Evolutionary conservation across 35 echinoderm and acorn worm genomes (phyloP).

Genomic region (Acanthaster planci): DNA sequence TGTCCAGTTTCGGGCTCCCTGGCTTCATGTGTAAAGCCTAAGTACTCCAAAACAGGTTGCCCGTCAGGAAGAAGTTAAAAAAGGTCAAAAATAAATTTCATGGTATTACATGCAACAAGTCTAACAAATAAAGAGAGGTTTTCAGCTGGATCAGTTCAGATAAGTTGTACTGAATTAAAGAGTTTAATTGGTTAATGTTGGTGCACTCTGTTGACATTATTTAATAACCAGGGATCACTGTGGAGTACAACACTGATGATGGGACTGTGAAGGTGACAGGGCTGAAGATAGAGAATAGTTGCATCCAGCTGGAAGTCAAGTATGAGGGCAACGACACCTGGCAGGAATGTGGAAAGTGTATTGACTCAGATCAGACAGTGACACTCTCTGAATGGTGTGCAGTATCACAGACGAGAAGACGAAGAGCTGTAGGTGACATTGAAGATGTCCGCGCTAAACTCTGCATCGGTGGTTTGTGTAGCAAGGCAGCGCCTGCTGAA

Average conservation of each 20-base stretch:
- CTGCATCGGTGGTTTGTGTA: not conserved
- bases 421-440: not conserved
- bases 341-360: not conserved
- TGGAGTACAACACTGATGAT: not conserved
- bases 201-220: not conserved
- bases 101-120: too few species aligned
- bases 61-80: too few species aligned
- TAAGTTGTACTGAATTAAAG: not conserved
- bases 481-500: not conserved
- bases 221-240: not conserved
- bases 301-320: not conserved
- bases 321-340: not conserved
- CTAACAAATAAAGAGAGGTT: too few species aligned
- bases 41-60: too few species aligned
- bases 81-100: too few species aligned
- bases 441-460: not conserved
- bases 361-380: not conserved
- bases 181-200: not conserved
- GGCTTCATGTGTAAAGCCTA: too few species aligned
- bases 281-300: not conserved
- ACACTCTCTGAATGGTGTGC: not conserved
- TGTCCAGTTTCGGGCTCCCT: too few species aligned
- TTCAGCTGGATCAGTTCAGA: too few species aligned
- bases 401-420: not conserved
- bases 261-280: not conserved